Conservation (phyloP, 2,888 invertebrate genomes). For the Archips crataeganus region DNA sequence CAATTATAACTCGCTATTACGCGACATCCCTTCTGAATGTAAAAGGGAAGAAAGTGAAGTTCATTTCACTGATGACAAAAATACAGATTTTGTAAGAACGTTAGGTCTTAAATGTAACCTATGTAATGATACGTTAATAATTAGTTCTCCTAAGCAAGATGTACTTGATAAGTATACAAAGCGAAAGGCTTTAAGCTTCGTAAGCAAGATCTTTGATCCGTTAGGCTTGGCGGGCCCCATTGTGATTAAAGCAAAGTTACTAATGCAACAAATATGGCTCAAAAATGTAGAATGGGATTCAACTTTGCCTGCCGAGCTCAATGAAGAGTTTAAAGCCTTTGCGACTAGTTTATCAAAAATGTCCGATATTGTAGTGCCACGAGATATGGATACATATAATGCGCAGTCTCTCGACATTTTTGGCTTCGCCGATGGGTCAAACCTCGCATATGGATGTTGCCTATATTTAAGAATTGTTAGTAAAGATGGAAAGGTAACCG, state of each 20-base stretch:
- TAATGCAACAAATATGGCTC: constrained; percentile 43
- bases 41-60: not conserved
- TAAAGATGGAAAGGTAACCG: not conserved
- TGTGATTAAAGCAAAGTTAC: constrained; percentile 31
- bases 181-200: constrained; percentile 36
- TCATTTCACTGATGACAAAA: not conserved
- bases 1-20: constrained; percentile 10
- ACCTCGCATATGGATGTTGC: constrained; percentile 10
- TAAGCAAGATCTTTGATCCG: constrained; percentile 42
- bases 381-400: not conserved
- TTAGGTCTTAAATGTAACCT: constrained; percentile 11
- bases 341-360: constrained; percentile 28
- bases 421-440: not conserved
- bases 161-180: constrained; percentile 3
- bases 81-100: constrained; percentile 4
- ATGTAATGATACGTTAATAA: not conserved
- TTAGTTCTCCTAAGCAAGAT: constrained; percentile 4
- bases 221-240: not conserved
- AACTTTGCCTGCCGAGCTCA: constrained; percentile 15
- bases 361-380: constrained; percentile 23
- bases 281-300: constrained; percentile 38
- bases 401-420: not conserved
- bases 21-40: constrained; percentile 11
- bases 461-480: not conserved
- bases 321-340: constrained; percentile 36